phyloP scores from a whole-genome alignment of 2,113 vertebrate species.

The Paradoxurus hermaphroditus region DNA sequence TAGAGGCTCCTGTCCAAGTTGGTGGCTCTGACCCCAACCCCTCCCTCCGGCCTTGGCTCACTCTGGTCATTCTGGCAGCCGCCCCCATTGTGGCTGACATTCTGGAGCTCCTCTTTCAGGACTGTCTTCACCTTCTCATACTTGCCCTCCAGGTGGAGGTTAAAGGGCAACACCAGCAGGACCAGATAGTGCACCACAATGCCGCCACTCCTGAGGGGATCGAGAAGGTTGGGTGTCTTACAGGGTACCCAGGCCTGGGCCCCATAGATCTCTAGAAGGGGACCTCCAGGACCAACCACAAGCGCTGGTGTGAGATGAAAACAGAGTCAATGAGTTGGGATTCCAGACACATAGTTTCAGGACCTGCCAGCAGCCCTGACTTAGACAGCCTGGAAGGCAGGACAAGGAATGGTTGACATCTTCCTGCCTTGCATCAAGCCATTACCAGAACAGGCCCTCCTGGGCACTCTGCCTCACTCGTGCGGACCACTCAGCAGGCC shows the following conservation, averaged over 20 bases:
- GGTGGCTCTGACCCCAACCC: not conserved
- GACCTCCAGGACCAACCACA: not conserved
- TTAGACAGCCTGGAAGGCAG: not conserved
- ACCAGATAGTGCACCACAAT: conserved; percentile 54
- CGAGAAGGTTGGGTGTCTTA: not conserved
- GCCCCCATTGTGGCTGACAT: fast-evolving
- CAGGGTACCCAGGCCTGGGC: not conserved
- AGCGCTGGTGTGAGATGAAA: no score
- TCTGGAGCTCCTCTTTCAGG: not conserved
- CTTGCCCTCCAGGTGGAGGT: fast-evolving
- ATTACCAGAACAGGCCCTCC: not conserved
- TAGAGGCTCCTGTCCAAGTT: not conserved
- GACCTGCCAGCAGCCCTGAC: not conserved
- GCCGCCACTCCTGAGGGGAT: conserved; percentile 46
- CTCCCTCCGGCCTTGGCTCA: not conserved
- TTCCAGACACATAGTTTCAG: not conserved
- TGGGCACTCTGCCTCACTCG: not conserved
- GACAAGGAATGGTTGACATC: not conserved
- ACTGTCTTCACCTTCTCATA: fast-evolving
- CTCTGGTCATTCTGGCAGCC: not conserved
- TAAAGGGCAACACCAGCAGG: conserved; percentile 54
- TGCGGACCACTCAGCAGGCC: not conserved
- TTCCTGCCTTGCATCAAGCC: not conserved
- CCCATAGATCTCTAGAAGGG: not conserved
- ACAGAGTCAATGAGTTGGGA: not conserved